Conservation (phyloP, 1,140 invertebrate genomes). For the Nasonia giraulti region DNA sequence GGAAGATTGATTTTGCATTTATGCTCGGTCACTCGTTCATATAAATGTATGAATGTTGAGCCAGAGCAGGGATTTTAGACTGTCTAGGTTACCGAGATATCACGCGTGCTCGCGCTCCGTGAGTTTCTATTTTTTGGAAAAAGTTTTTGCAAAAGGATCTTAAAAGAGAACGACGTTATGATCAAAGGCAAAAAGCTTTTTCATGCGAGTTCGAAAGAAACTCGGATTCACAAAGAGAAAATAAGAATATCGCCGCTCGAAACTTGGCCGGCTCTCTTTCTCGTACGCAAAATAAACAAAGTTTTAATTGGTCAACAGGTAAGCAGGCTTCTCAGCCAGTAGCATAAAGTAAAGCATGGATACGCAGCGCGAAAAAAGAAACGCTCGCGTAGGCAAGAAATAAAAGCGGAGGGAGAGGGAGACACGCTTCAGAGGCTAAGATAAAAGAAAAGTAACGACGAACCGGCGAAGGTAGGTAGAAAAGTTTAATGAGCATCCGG, state of each 20-base stretch:
- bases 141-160: no score
- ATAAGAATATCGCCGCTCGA: neutral
- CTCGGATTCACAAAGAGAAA: neutral
- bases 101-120: no score
- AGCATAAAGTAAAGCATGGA: neutral
- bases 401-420: neutral
- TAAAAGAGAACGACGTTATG: no score
- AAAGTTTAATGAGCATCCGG: slow-evolving; percentile 22
- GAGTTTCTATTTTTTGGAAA: no score
- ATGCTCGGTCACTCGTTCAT: neutral
- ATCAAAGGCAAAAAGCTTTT: no score
- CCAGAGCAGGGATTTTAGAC: neutral
- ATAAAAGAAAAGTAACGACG: slow-evolving; percentile 17
- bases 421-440: neutral
- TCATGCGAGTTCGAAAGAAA: no score
- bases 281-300: neutral
- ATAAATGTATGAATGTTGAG: neutral
- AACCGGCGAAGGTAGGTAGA: neutral
- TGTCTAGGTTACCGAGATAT: neutral
- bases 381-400: neutral
- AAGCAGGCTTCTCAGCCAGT: neutral
- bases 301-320: slow-evolving; percentile 14
- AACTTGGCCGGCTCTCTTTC: neutral
- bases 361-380: neutral
- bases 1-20: slow-evolving; percentile 6